phyloP scores from a whole-genome alignment of 2,113 vertebrate species.

The Zosterops borbonicus region DNA sequence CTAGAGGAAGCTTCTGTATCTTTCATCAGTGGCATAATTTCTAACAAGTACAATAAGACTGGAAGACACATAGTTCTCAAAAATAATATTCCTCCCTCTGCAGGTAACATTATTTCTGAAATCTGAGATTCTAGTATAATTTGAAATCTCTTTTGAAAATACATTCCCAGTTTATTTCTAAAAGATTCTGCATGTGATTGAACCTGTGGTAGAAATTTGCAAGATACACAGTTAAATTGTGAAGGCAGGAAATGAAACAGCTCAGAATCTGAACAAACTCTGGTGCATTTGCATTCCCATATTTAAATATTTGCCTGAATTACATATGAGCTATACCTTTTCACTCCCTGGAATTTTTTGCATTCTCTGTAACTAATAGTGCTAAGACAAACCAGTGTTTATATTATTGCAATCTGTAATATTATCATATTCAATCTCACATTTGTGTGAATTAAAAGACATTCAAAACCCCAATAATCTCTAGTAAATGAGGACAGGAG shows the following conservation, averaged over 20 bases:
- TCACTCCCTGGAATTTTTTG: background rate
- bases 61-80: background rate
- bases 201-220: background rate
- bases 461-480: background rate
- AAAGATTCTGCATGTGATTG: background rate
- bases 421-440: background rate
- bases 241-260: background rate
- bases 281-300: background rate
- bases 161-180: background rate
- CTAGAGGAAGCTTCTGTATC: background rate
- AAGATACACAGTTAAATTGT: background rate
- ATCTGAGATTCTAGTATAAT: background rate
- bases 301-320: constrained; percentile 18
- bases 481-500: background rate
- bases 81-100: background rate
- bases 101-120: background rate
- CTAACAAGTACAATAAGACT: background rate
- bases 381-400: background rate
- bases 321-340: background rate
- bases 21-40: background rate
- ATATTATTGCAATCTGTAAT: background rate
- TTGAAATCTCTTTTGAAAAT: background rate
- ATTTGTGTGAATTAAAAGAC: background rate
- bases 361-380: background rate
- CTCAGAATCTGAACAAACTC: background rate